Base-by-base conservation (phyloP, 2,113 vertebrate species). In the Menura novaehollandiae region DNA sequence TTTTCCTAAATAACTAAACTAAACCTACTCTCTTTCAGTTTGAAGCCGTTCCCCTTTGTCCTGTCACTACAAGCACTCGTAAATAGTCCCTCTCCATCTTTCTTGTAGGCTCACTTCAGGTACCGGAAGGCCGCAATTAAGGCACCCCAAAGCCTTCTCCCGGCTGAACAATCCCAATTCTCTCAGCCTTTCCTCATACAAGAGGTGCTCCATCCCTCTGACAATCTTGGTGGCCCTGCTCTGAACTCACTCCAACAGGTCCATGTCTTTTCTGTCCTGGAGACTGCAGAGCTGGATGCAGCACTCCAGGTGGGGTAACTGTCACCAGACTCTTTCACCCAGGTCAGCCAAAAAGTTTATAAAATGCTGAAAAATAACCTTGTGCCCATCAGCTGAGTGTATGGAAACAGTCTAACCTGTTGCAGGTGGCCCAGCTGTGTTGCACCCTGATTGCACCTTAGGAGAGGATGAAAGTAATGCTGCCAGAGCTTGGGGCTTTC, bases 31-130 rank as follows among this genome's bases (percentile, higher is more conserved):
- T 76, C 24, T 41, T 30, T 51, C 33, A 77, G 22, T 44, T 44
- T 27, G 27, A 62, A 28, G 23, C 17, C 0, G 0, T 46, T 77
- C 39, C 60, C 27, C 10, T 10, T 46, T 46, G 27, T 53, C 7
- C 28, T 33, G 15, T 53, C 23, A 28, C 15, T 24, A 53, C 39
- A 46, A 60, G 12, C 49, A 60, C 33, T 60, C 13, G 39, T 41
- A 41, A 41, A 41, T 41, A 41, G 39, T 41, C 39, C 39, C 39
- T 41, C 39, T 41, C 39, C 39, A 41, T 41, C 39, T 13, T 41
- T 41, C 39, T 41, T 52, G 22, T 15, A 68, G 33, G 27, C 46
- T 60, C 55, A 11, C 46, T 69, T 53, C 28, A 62, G 7, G 18
- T 46, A 53, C 15, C 33, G 12, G 12, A 69, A 69, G 10, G 39